phyloP scores from a whole-genome alignment of 1,140 invertebrate species.

The Brachionus calyciflorus region DNA sequence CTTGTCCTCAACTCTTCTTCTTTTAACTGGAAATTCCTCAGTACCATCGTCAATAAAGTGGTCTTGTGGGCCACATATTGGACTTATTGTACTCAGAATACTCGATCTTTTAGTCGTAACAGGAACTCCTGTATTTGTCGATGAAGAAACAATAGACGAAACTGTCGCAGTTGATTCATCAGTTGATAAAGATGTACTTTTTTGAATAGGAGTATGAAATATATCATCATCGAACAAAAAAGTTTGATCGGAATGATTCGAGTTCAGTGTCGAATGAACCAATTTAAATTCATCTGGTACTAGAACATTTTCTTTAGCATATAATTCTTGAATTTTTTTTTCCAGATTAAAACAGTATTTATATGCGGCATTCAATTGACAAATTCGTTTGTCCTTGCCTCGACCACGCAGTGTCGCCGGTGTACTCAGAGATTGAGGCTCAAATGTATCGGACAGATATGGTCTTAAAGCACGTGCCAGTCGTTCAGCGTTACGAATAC shows the following conservation, averaged over 20 bases:
- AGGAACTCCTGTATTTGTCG: not conserved
- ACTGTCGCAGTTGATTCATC: not conserved
- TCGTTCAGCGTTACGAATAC: slow-evolving; percentile 2
- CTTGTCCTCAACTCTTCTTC: not conserved
- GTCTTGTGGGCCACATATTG: not conserved
- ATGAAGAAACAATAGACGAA: not conserved
- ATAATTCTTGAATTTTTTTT: slow-evolving; percentile 1
- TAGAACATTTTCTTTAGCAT: not conserved
- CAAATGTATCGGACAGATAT: not conserved
- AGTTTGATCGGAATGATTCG: not conserved
- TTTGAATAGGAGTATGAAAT: not conserved
- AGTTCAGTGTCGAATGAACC: not conserved
- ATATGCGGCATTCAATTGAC: slow-evolving; percentile 11
- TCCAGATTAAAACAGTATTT: slow-evolving; percentile 4
- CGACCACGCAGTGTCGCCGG: not conserved
- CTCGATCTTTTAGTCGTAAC: not conserved
- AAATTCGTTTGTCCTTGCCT: slow-evolving; percentile 27
- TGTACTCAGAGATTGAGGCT: not conserved
- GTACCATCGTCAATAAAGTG: slow-evolving; percentile 5
- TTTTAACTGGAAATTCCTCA: not conserved
- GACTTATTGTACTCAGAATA: slow-evolving; percentile 15
- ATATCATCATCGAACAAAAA: not conserved
- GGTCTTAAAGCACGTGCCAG: not conserved
- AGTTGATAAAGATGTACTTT: not conserved
- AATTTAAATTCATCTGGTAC: not conserved